phyloP scores from a whole-genome alignment of 2,797 vertebrate species.

The Rhabdophis nuchalis region DNA sequence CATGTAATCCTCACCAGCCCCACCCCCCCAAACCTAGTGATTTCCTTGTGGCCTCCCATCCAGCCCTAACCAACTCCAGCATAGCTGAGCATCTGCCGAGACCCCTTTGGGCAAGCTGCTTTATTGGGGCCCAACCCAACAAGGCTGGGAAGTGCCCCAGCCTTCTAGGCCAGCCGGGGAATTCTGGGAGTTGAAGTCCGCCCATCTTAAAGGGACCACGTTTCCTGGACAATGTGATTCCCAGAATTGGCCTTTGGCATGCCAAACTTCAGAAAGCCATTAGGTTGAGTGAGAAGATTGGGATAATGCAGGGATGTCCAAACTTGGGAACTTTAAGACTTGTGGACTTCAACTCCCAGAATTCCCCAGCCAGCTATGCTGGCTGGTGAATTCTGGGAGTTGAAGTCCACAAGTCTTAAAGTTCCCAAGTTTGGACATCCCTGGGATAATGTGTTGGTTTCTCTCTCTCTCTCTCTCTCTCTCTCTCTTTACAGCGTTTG shows the following conservation, averaged over 20 bases:
- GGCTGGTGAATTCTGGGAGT: too few relatives aligned
- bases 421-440: too few relatives aligned
- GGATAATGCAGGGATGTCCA: too few relatives aligned
- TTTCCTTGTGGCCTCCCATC: neutral
- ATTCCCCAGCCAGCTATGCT: too few relatives aligned
- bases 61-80: neutral
- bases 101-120: neutral
- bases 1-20: neutral
- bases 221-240: neutral
- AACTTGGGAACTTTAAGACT: too few relatives aligned
- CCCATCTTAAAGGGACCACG: neutral
- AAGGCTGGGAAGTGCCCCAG: neutral
- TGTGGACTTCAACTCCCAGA: too few relatives aligned
- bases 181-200: neutral
- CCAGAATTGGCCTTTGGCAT: neutral
- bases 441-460: neutral
- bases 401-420: too few relatives aligned
- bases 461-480: slow-evolving; percentile 18
- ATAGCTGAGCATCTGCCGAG: neutral
- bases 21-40: fast-evolving
- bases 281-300: neutral
- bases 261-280: neutral
- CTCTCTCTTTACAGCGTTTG: slow-evolving; percentile 74
- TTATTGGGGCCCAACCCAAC: neutral
- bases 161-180: neutral